Evolutionary conservation across 1,140 invertebrate genomes (phyloP).

Genomic region (Apis cerana): DNA sequence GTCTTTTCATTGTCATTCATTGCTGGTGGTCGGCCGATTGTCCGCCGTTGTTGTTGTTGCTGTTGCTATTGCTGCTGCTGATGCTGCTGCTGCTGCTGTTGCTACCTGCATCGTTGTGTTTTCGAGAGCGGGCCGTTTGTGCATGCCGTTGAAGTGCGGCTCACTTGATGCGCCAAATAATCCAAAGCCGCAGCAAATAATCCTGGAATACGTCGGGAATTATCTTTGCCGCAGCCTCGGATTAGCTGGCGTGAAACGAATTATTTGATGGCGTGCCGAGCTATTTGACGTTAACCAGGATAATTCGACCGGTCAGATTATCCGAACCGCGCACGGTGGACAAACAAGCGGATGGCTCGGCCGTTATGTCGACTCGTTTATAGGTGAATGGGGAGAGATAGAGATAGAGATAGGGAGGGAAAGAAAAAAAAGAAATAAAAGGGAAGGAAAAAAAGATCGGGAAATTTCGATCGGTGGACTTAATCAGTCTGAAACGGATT

Average conservation of each 20-base stretch:
- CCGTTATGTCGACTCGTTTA: background rate
- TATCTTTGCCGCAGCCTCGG: constrained; percentile 44
- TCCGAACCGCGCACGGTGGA: constrained; percentile 22
- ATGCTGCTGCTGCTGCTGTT: background rate
- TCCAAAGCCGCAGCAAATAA: constrained; percentile 49
- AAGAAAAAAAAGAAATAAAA: background rate
- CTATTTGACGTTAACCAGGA: constrained; percentile 52
- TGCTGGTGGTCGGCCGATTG: too few species aligned
- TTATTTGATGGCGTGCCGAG: constrained; percentile 47
- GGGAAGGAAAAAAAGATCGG: background rate
- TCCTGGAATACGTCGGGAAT: constrained; percentile 43
- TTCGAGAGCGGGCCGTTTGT: background rate
- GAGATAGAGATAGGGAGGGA: background rate
- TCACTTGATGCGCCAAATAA: constrained; percentile 41
- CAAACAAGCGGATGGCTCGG: constrained; percentile 25
- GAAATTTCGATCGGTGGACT: background rate
- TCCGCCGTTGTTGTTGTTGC: background rate
- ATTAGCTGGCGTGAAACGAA: constrained; percentile 50
- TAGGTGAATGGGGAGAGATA: too few species aligned
- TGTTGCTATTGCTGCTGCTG: background rate
- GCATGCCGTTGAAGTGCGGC: background rate
- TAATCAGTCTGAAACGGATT: background rate
- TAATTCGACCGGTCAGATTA: constrained; percentile 45
- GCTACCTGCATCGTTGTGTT: background rate
- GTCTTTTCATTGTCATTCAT: background rate